A percentile compares a stretch with the other conserved stretches of the same genome.
Evolutionary conservation across 2,113 vertebrate genomes (phyloP).

Genomic region (Leucoraja erinaceus): DNA sequence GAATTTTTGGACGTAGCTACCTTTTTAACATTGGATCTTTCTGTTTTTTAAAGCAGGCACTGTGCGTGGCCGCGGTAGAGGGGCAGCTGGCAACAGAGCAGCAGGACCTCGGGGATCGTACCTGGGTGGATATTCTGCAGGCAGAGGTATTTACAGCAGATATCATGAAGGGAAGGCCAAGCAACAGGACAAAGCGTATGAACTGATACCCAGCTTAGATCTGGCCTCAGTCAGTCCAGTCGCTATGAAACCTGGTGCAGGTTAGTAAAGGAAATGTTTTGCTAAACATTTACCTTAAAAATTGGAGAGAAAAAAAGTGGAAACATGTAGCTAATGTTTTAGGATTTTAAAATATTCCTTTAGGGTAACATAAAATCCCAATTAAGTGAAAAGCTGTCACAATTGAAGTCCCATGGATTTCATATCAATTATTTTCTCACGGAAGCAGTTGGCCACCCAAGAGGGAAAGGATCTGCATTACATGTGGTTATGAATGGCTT

Average conservation of each 20-base stretch:
- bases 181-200: conserved; percentile 85
- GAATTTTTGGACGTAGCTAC: background rate
- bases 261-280: conserved; percentile 68
- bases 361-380: background rate
- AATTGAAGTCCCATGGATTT: background rate
- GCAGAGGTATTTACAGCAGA: conserved; percentile 98
- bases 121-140: conserved; percentile 95
- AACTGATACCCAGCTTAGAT: conserved; percentile 88
- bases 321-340: background rate
- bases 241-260: conserved; percentile 91
- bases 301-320: background rate
- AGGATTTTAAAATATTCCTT: conserved; percentile 14
- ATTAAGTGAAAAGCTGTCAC: background rate
- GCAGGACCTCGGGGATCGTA: conserved; percentile 91
- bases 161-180: conserved; percentile 98
- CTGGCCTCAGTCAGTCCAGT: conserved; percentile 81
- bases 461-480: background rate
- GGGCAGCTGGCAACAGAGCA: conserved; percentile 81
- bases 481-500: background rate
- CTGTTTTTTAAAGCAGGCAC: conserved; percentile 93
- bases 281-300: conserved; percentile 18
- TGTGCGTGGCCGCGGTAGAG: conserved; percentile 91
- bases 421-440: background rate
- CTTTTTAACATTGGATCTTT: conserved; percentile 41
- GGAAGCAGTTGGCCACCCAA: background rate